These are phyloP conservation scores for Beaufortia kweichowensis DNA, from an alignment of 2,113 vertebrate genomes.

Conservation along the genomic window DNA sequence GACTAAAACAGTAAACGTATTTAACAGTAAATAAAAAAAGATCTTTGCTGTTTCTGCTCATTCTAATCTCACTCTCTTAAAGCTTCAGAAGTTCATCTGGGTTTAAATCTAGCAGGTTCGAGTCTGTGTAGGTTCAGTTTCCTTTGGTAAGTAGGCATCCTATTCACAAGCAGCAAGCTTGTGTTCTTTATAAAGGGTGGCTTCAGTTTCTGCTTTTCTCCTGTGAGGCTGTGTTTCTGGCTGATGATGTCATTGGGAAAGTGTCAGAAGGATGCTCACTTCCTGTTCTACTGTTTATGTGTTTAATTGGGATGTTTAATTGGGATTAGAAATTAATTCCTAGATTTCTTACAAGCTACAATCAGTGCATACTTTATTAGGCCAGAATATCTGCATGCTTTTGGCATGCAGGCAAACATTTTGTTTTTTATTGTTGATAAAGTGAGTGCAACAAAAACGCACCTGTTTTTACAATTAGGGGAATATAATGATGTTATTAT, in stretches of 20 bases:
- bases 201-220: background rate
- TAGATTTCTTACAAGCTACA: background rate
- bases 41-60: background rate
- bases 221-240: background rate
- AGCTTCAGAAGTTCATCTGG: background rate
- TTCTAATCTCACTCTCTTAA: background rate
- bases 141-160: slow-evolving; percentile 1
- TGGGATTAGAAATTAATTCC: background rate
- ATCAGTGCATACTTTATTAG: background rate
- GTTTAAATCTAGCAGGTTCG: background rate
- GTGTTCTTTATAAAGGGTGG: background rate
- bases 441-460: background rate
- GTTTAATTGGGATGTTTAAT: no score
- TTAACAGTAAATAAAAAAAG: background rate
- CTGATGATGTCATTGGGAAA: background rate
- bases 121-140: background rate
- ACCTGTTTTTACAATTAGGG: background rate
- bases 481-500: no score
- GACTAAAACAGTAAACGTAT: no score
- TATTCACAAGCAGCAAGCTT: background rate
- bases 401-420: no score
- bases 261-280: background rate
- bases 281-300: background rate
- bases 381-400: background rate
- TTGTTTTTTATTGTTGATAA: background rate